Base-by-base conservation (phyloP, 2,797 vertebrate species). In the Lepus townsendii region DNA sequence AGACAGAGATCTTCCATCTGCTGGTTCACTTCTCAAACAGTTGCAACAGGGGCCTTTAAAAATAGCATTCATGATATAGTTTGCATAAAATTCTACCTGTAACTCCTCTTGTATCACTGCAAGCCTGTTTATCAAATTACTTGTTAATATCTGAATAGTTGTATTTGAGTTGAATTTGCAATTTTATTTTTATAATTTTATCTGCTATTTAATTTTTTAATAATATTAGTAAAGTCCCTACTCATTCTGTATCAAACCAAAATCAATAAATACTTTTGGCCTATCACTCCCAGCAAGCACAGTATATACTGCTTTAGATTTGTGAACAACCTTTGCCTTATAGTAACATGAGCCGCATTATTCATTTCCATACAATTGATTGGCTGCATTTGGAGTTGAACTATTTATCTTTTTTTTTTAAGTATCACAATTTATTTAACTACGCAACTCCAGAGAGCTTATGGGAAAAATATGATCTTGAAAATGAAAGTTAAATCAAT, bases 401-500 rank as follows among this genome's bases (percentile, higher is more conserved):
- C 38, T 86, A 60, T 57, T 82, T 92, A 60, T 78, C 3, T 76
- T 87, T 91, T 89, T 78, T 91, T 89, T 78, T 69, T 2, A 27
- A 66, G 26, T 65, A 69, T 32, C 76, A 13, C 13, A n/a, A 17
- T 50, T 57, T 57, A 93, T 65, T 90, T 86, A 72, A 85, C 35
- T 42, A 71, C 79, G 19, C 13, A 7, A 82, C 8, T 68, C 32
- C 69, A 90, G 7, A 32, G 57, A 78, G 3, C n/a, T 91, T 73
- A 62, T 16, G 2, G 57, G 26, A 19, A 7, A 82, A 82, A 82
- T 68, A 54, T 38, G 22, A 83, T 69, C 71, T 86, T 73, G 6
- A 87, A 94, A 86, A 66, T 78, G 16, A 76, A 93, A 87, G n/a
- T 86, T 78, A 50, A 93, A 93, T 83, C 38, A 77, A n/a, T 88